Percentiles rank a stretch among this genome's conserved stretches.
phyloP scores from a whole-genome alignment of 2,797 vertebrate genomes.

The Labroides dimidiatus region DNA sequence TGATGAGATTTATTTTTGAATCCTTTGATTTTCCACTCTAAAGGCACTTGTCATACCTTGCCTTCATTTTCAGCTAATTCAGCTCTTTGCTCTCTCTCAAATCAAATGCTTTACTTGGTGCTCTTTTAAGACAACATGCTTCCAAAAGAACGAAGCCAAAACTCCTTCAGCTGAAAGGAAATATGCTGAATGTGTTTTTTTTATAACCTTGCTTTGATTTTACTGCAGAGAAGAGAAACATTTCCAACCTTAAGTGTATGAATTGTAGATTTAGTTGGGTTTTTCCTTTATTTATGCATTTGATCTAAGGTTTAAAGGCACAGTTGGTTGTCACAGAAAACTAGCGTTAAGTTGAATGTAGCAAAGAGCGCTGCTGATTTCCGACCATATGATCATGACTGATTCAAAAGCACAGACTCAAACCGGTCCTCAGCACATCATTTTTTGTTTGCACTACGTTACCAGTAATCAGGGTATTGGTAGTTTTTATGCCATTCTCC shows the following conservation, averaged over 20 bases:
- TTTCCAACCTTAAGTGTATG: conserved; percentile 30
- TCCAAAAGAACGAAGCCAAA: conserved; percentile 3
- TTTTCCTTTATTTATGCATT: conserved; percentile 49
- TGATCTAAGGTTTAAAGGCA: conserved; percentile 29
- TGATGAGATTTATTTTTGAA: not conserved
- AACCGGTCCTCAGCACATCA: too few relatives aligned
- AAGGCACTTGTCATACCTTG: not conserved
- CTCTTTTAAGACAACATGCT: conserved; percentile 4
- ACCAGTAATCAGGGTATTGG: too few relatives aligned
- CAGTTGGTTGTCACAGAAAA: too few relatives aligned
- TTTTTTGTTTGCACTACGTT: too few relatives aligned
- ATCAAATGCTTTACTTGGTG: not conserved
- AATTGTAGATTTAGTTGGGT: conserved; percentile 59
- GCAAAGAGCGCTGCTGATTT: too few relatives aligned
- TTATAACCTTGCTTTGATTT: too few relatives aligned
- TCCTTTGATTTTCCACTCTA: conserved; percentile 1
- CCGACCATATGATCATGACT: too few relatives aligned
- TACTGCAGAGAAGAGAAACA: not conserved
- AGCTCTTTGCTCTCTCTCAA: not conserved
- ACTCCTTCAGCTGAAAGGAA: not conserved
- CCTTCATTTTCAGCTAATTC: conserved; percentile 8
- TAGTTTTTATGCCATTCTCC: too few relatives aligned
- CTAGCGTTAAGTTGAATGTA: too few relatives aligned
- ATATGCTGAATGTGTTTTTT: not conserved
- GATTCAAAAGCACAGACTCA: too few relatives aligned